Base-by-base conservation (phyloP, 2,888 invertebrate species). In the Criorhina ranunculi region DNA sequence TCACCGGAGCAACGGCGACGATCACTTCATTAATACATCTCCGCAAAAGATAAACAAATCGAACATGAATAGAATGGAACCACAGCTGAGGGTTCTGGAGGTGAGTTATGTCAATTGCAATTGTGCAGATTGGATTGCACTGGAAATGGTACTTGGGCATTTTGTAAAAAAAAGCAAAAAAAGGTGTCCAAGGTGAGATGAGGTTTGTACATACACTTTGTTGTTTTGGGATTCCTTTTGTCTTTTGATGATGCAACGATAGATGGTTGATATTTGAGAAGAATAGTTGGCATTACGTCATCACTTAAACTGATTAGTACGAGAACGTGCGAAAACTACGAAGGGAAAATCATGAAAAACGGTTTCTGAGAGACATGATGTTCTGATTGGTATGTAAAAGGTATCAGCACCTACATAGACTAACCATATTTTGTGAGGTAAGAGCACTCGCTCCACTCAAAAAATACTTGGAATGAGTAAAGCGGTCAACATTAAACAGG, bases 21-120 rank as follows among this genome's bases (percentile, higher is more conserved):
- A 85, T 75, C 85, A 75, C 85, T 85, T 85, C 75, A 85, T 85
- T 85, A 85, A 66, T 60, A 73, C 67, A 76, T 69, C 77, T 77
- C 59, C 5, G 37, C 46, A 19, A 8, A 40, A 72, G 77, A 77
- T 77, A 82, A 76, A 76, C 70, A 66, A 59, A 59, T 35, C 29
- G 59, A 76, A 72, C 57, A 76, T 76, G 81, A 49, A 49, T 44
- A 37, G 81, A 75, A 73, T 60, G 62, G 75, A 46, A 75, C 40
- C 46, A 12, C 49, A 59, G 42, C 55, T 69, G 31, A 31, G 49
- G 44, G 53, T 62, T 69, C 53, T 64, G 64, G 69, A 76, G 57
- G 76, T 82, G 77, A 77, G 53, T 82, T 82, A 77, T 82, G 76
- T 82, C 77, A 72, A 82, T 72, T 72, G 82, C 51, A 57, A 40